These are phyloP conservation scores for Corythaixoides concolor DNA, from an alignment of 2,113 vertebrate species.

Conservation along the genomic window DNA sequence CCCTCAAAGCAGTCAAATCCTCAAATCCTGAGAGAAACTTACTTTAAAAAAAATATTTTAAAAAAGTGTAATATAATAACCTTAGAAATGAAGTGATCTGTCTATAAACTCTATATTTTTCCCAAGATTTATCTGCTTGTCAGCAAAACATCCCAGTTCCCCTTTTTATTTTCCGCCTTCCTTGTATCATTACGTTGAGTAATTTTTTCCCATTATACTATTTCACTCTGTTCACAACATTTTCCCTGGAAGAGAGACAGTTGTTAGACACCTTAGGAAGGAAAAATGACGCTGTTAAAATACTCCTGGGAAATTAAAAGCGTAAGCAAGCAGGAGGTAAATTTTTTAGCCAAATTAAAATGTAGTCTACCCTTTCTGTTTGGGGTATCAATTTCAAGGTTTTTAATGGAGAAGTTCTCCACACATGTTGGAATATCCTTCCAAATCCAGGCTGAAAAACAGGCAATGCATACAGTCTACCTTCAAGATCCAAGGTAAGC, in stretches of 20 bases:
- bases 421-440: background rate
- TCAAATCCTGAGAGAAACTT: background rate
- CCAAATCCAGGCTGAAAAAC: background rate
- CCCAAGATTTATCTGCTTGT: background rate
- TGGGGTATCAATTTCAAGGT: background rate
- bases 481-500: background rate
- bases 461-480: background rate
- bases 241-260: background rate
- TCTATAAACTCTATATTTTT: background rate
- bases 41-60: background rate
- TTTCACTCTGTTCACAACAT: background rate
- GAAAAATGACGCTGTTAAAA: background rate
- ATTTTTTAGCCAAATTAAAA: background rate
- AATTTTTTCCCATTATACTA: background rate
- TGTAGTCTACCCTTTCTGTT: background rate
- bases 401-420: constrained; percentile 8
- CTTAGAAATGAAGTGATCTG: background rate
- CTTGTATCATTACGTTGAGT: background rate
- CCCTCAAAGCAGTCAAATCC: background rate
- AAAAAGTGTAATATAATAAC: background rate
- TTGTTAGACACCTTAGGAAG: background rate
- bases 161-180: background rate
- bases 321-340: background rate
- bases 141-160: background rate
- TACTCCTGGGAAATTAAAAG: background rate